Percentiles rank a stretch among this genome's conserved stretches.
Conservation (phyloP, 2,113 vertebrate species). For the Albula glossodonta region DNA sequence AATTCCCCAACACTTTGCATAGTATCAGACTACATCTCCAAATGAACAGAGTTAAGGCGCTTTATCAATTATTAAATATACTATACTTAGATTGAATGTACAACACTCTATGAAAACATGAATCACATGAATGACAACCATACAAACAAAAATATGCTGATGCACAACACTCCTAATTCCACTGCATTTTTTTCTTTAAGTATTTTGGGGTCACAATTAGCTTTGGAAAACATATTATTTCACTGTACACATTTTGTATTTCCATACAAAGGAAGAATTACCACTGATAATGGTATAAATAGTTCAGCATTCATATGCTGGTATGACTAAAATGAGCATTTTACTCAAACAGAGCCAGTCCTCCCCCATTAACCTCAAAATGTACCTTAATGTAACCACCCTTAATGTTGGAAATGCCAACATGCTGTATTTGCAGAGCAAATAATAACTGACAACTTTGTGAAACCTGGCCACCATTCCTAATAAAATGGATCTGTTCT, state of each 20-base stretch:
- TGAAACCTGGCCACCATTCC: not conserved
- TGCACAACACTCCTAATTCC: conserved; percentile 30
- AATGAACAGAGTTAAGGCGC: conserved; percentile 51
- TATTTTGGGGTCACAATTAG: not conserved
- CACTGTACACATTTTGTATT: not conserved
- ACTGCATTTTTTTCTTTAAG: not conserved
- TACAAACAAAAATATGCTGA: conserved; percentile 41
- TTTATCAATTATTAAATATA: conserved; percentile 35
- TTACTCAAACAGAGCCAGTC: not conserved
- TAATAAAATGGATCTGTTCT: not conserved
- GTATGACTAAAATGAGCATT: not conserved
- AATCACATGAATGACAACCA: conserved; percentile 27
- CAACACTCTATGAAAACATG: conserved; percentile 28
- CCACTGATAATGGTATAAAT: conserved; percentile 9
- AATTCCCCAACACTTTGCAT: conserved; percentile 47
- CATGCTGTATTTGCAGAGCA: not conserved
- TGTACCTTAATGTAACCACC: not conserved
- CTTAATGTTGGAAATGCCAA: not conserved
- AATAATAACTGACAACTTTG: not conserved
- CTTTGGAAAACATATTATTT: not conserved
- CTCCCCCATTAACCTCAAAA: not conserved
- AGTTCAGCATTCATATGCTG: not conserved
- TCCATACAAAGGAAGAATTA: not conserved
- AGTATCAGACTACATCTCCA: conserved; percentile 48
- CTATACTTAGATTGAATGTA: conserved; percentile 29